phyloP scores from a whole-genome alignment of 2,888 invertebrate species.

The Drosophila pegasa region DNA sequence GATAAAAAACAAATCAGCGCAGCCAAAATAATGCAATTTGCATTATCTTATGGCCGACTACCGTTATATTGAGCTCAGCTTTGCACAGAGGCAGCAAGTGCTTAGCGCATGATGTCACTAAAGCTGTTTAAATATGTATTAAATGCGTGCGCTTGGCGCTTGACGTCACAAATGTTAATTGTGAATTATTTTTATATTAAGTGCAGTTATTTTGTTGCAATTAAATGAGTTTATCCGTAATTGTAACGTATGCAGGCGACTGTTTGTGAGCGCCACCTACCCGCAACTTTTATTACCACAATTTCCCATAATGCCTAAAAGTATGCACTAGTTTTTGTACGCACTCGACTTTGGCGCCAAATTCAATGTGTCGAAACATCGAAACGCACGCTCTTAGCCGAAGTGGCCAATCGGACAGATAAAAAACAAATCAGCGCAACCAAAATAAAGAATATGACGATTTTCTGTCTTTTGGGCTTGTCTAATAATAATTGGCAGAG shows the following conservation, averaged over 20 bases:
- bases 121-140: no score
- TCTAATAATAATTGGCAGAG: constrained; percentile 38
- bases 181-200: background rate
- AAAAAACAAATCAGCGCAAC: constrained; percentile 26
- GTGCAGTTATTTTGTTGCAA: background rate
- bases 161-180: constrained; percentile 1
- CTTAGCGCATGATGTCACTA: background rate
- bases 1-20: constrained; percentile 25
- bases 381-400: background rate
- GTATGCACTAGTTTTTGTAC: background rate
- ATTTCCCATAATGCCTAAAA: background rate
- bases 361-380: background rate
- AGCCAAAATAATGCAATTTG: constrained; percentile 18
- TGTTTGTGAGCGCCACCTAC: background rate
- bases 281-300: background rate
- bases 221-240: background rate
- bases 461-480: constrained; percentile 34
- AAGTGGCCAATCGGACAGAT: constrained; percentile 1
- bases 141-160: background rate
- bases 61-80: background rate
- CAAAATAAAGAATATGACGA: constrained; percentile 24
- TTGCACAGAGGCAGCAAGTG: background rate
- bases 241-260: background rate
- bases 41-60: background rate
- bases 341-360: background rate